These are phyloP conservation scores for Megaptera novaeangliae DNA, from an alignment of 2,113 vertebrate genomes.

Conservation along the genomic window DNA sequence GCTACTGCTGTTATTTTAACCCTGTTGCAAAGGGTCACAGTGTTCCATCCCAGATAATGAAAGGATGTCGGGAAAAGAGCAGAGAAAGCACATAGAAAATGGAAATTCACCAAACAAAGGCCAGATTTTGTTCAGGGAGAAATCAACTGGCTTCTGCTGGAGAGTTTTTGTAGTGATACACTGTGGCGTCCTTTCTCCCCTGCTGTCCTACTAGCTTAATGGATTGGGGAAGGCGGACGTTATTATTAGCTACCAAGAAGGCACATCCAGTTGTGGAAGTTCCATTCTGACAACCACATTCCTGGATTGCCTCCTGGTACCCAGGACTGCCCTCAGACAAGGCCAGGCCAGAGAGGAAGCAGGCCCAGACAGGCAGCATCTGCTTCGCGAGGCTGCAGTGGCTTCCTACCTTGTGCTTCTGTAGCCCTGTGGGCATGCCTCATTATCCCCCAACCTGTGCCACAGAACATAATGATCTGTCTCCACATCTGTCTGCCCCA, in stretches of 20 bases:
- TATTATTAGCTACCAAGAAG: not conserved
- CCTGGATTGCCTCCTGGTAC: not conserved
- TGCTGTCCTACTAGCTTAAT: not conserved
- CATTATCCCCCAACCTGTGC: no score
- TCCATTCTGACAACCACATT: not conserved
- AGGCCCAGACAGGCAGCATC: not conserved
- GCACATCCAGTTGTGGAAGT: not conserved
- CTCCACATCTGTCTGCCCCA: not conserved
- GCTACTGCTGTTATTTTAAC: constrained; percentile 68
- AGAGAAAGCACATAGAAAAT: constrained; percentile 32
- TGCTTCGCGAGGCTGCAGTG: not conserved
- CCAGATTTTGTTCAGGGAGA: constrained; percentile 1
- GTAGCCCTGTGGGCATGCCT: not conserved
- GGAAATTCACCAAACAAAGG: constrained; percentile 39
- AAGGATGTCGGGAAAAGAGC: constrained; percentile 46
- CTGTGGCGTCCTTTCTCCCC: not conserved
- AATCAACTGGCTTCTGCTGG: not conserved
- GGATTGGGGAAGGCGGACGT: not conserved
- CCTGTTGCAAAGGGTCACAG: constrained; percentile 37
- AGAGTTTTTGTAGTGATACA: not conserved
- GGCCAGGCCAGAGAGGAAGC: not conserved
- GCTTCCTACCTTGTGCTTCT: not conserved
- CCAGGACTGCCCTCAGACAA: not conserved
- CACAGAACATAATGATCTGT: not conserved
- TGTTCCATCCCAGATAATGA: constrained; percentile 22